Evolutionary conservation across 92 coral and sea anemone genomes (phyloP), one percentile per base, ranked within the genome.

Genomic region (Porites evermanni): DNA sequence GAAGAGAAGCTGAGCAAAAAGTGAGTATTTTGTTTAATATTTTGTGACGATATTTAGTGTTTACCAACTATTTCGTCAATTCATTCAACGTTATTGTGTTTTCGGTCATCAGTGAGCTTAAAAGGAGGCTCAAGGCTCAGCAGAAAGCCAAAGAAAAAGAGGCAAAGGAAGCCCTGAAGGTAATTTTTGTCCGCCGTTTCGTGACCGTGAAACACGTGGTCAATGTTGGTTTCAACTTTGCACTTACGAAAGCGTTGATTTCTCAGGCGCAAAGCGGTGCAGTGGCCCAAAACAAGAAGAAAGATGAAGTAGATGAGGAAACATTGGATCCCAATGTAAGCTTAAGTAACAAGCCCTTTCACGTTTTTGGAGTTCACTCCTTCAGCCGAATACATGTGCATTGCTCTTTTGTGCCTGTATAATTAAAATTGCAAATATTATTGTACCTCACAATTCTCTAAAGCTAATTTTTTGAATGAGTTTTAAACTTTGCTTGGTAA

Each of bases 141-240:
- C 90, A 95, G 86, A 97, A 97, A 75, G 99, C 98, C 21, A 95
- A 95, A 81, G 99, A 97, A 81, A 97, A 97, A 64, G 98, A 91
- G 50, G 97, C 93, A 3, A 97, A 97, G 78, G 84, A 83, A 47
- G 88, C 87, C 1, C 89, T 84, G 69, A 94, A 90, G 89, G 98
- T 91, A 76, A 74, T 76, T 17, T 0, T n/a, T 8, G 12, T 18
- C 50, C 20, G 24, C 64, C 17, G 52, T 11, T 19, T 69, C 16
- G 16, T 32, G 19, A 5, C 11, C 12, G 16, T 9, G 47, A 75
- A 32, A 67, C 90, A 75, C 93, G 92, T 85, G 88, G 61, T 75
- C 12, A 2, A 38, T 44, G 20, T 59, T 79, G 72, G 74, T 61
- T 72, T 44, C 12, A 64, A 18, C 53, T 53, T 73, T 56, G 61